These are phyloP conservation scores for Lophotriccus pileatus DNA, from an alignment of 2,797 vertebrate genomes.

Conservation along the genomic window DNA sequence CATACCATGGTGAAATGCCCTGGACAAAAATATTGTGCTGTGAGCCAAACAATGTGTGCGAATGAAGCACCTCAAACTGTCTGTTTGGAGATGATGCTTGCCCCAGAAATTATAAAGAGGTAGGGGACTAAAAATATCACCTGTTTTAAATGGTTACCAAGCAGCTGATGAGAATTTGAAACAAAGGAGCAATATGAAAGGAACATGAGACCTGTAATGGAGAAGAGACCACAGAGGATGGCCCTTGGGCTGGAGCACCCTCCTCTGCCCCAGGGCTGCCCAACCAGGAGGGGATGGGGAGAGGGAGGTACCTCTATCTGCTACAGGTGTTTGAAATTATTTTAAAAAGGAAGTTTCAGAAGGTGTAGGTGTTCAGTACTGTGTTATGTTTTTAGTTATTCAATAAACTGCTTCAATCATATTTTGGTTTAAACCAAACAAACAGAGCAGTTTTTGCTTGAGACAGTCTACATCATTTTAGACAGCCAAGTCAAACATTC, in stretches of 20 bases:
- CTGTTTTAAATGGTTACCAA: neutral
- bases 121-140: neutral
- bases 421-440: neutral
- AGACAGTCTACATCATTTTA: neutral
- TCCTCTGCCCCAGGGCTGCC: neutral
- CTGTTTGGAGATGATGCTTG: neutral
- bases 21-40: neutral
- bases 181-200: neutral
- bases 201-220: fast-evolving
- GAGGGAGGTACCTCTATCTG: fast-evolving
- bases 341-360: neutral
- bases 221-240: neutral
- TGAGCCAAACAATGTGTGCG: neutral
- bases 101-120: neutral
- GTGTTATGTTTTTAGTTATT: neutral
- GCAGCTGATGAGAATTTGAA: neutral
- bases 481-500: neutral
- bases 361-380: neutral
- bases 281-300: neutral
- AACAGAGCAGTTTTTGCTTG: neutral
- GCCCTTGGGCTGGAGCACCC: no score
- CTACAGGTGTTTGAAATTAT: neutral
- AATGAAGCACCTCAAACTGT: neutral
- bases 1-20: neutral
- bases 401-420: neutral